Evolutionary conservation across 2,113 vertebrate genomes (phyloP), one percentile per base, ranked within the genome.

Genomic region (Agelaius tricolor): DNA sequence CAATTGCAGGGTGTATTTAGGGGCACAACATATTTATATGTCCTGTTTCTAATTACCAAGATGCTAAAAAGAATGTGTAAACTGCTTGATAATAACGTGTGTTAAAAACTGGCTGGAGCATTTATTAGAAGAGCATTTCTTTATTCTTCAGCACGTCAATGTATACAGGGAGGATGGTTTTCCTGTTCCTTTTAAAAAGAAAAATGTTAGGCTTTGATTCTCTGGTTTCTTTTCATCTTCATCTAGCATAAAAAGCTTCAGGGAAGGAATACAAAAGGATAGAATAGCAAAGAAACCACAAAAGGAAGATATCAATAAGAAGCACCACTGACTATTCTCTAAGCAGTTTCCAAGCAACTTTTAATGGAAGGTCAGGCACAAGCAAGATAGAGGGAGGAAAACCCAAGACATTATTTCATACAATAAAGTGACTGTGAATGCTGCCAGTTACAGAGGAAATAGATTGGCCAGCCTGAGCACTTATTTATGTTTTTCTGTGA

Each of bases 341-440:
- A 95, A 98, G 98, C 98, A 98, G 99, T 99, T 98, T 99, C 99
- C 97, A 99, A 98, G 99, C 99, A 99, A 99, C 98, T 99, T 99
- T 99, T 98, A 99, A 99, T 99, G 98, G 99, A 99, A 99, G 99
- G 99, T 99, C 98, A 98, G 98, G 94, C 95, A 92, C 95, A 98
- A 98, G 97, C 98, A 98, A 98, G 98, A 98, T 97, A 97, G 98
- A 98, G 97, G 96, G 94, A 98, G 81, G 92, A 96, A 96, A 98
- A 98, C 97, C 94, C 95, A 97, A 96, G 86, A 96, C 98, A 97
- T 98, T 98, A 98, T 98, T 98, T 98, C 81, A 96, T 91, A 97
- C 97, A 98, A 95, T 97, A 93, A 98, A 98, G 89, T 97, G 95
- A 95, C 76, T 90, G 82, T 97, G 97, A 98, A 97, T 97, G 96